A percentile compares a stretch with the other conserved stretches of the same genome.
These are phyloP conservation scores for Olivierus martensii DNA, from an alignment of 1,140 invertebrate genomes.

Conservation along the genomic window DNA sequence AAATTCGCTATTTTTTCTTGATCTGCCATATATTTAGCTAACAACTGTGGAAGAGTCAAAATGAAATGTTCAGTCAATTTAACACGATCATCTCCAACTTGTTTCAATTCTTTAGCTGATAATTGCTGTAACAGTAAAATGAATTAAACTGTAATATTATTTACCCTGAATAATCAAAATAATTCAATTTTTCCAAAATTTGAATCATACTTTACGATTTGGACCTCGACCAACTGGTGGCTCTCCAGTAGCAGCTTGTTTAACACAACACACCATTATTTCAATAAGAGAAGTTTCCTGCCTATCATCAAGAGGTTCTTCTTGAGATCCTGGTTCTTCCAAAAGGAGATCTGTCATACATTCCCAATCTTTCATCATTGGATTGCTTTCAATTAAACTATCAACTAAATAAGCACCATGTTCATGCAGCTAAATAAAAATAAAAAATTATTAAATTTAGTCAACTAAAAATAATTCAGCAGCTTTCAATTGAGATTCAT, in stretches of 20 bases:
- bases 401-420: constrained; percentile 88
- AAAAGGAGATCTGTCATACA: constrained; percentile 96
- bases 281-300: constrained; percentile 93
- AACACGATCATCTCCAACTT: constrained; percentile 81
- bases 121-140: constrained; percentile 34
- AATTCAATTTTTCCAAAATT: too few relatives aligned
- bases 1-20: constrained; percentile 92
- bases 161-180: too few relatives aligned
- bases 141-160: too few relatives aligned
- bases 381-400: constrained; percentile 96
- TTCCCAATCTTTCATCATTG: constrained; percentile 99
- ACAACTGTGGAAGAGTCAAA: constrained; percentile 64
- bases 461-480: too few relatives aligned
- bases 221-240: constrained; percentile 87
- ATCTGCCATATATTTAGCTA: constrained; percentile 92
- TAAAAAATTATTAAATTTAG: too few relatives aligned
- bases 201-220: constrained; percentile 44
- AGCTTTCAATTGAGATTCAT: too few relatives aligned
- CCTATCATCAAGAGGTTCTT: constrained; percentile 75
- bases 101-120: constrained; percentile 58
- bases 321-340: constrained; percentile 79
- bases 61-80: constrained; percentile 94
- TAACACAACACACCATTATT: constrained; percentile 95
- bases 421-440: constrained; percentile 19
- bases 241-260: constrained; percentile 94